Evolutionary conservation across 2,888 invertebrate genomes (phyloP).

Genomic region (Balanococcus diminutus): DNA sequence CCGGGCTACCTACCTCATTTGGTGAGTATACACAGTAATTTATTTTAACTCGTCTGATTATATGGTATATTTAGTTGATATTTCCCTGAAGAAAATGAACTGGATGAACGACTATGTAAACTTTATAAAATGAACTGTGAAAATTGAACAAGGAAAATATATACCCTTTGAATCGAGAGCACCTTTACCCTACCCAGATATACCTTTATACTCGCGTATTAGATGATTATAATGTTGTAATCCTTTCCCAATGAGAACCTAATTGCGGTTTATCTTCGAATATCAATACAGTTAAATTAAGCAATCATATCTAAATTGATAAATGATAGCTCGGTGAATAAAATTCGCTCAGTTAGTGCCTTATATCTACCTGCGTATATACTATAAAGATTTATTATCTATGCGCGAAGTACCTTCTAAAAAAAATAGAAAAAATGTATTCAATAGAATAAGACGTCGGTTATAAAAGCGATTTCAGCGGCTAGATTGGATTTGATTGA

Average conservation of each 20-base stretch:
- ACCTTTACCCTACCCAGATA: too few relatives aligned
- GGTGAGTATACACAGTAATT: too few relatives aligned
- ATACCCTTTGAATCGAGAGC: background rate
- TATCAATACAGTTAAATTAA: background rate
- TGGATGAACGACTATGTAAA: background rate
- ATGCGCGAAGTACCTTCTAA: background rate
- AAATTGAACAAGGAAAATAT: background rate
- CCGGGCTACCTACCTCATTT: too few relatives aligned
- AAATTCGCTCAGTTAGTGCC: background rate
- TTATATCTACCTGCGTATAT: background rate
- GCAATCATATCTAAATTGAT: background rate
- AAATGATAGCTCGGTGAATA: background rate
- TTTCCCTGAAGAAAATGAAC: background rate
- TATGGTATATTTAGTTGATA: background rate
- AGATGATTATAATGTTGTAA: background rate
- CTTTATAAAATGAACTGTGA: background rate
- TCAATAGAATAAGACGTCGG: conserved; percentile 19
- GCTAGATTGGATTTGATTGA: conserved; percentile 50
- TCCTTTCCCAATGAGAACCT: background rate
- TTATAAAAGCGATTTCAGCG: conserved; percentile 38
- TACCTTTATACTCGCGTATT: too few relatives aligned
- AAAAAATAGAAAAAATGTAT: background rate
- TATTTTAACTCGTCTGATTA: too few relatives aligned
- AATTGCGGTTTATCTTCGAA: background rate
- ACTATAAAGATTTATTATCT: background rate